Evolutionary conservation across 2,797 vertebrate species (phyloP).

Genomic region (Chelidonichthys spinosus): DNA sequence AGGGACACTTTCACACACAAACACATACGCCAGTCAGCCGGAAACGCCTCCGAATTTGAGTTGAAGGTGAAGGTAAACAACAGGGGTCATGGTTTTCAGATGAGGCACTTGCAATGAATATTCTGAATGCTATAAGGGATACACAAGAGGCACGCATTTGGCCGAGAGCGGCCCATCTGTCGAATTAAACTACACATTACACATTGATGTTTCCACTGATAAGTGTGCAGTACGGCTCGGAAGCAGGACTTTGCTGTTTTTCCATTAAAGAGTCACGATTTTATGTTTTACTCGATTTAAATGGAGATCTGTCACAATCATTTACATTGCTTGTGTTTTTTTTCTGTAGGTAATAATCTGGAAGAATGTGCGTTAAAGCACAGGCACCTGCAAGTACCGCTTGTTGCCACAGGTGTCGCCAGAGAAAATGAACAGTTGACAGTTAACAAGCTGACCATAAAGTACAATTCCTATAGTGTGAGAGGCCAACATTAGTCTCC

Average conservation of each 20-base stretch:
- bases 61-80: constrained; percentile 60
- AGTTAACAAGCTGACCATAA: background rate
- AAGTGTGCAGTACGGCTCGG: background rate
- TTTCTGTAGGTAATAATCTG: background rate
- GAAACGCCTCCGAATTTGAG: constrained; percentile 32
- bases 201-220: constrained; percentile 28
- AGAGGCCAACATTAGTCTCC: background rate
- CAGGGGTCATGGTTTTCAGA: constrained; percentile 56
- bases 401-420: no score
- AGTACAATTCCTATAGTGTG: background rate
- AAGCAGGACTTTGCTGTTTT: constrained; percentile 5
- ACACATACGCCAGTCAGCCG: constrained; percentile 15
- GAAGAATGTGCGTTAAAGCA: background rate
- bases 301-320: constrained; percentile 13
- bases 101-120: constrained; percentile 53
- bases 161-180: constrained; percentile 12
- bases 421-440: no score
- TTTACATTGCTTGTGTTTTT: constrained; percentile 5
- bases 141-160: constrained; percentile 37
- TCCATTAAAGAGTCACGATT: background rate
- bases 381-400: background rate
- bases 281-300: constrained; percentile 11
- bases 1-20: constrained; percentile 1
- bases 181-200: constrained; percentile 36
- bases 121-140: constrained; percentile 20